phyloP scores from a whole-genome alignment of 2,113 vertebrate species.

The Saimiri boliviensis region DNA sequence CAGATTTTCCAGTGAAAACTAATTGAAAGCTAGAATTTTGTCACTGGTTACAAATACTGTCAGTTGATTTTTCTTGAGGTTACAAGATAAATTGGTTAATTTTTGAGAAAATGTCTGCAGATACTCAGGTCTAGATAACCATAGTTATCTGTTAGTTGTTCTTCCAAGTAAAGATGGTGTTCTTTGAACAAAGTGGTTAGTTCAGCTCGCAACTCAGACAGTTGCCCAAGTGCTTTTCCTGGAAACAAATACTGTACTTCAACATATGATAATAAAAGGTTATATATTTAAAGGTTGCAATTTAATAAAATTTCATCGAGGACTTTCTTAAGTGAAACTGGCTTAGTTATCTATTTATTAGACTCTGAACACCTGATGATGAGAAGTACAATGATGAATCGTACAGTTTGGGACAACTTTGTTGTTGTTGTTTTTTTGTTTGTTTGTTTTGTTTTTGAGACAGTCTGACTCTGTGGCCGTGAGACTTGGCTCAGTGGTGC shows the following conservation, averaged over 20 bases:
- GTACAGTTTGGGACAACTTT: background rate
- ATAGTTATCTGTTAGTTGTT: slow-evolving; percentile 1
- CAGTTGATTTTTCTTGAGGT: slow-evolving; percentile 1
- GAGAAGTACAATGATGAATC: background rate
- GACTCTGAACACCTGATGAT: background rate
- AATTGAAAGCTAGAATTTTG: background rate
- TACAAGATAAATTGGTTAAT: background rate
- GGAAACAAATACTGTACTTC: background rate
- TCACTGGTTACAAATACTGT: slow-evolving; percentile 8
- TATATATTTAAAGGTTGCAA: background rate
- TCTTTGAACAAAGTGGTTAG: background rate
- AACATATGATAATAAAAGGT: background rate
- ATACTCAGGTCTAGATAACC: background rate
- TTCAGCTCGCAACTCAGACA: background rate
- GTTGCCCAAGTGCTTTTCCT: background rate
- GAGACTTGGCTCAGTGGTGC: no score
- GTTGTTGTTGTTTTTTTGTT: no score
- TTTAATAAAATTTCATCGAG: background rate
- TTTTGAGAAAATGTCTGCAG: slow-evolving; percentile 35
- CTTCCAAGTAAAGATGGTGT: slow-evolving; percentile 16
- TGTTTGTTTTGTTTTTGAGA: no score
- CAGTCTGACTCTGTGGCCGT: no score
- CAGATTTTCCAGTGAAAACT: background rate
- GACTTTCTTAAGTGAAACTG: background rate
- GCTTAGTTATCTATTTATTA: background rate